Base-by-base conservation (phyloP, 2,113 vertebrate genomes). In the Triplophysa siluroides region DNA sequence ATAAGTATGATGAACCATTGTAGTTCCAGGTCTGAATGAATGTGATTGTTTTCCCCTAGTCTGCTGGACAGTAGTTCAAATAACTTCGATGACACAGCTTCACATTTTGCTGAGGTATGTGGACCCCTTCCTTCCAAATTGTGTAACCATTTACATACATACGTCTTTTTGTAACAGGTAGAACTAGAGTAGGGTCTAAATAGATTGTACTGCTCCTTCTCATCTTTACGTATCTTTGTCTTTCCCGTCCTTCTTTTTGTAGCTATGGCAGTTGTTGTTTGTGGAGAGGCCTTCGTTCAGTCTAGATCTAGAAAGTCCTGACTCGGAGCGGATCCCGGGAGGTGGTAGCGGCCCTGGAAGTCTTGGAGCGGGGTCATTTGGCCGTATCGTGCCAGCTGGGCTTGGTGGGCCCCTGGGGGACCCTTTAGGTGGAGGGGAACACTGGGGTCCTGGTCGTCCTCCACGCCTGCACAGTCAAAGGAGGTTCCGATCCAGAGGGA, bases 101-200 rank as follows among this genome's bases (percentile, higher is more conserved):
- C 95, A 84, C 95, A 96, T 85, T 98, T 98, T 85, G 93, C 96
- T 86, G 97, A 98, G 94, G 97, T 98, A 92, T 82, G 88, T 86
- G 56, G 61, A 75, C 2, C 62, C 66, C 7, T 75, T 52, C 4
- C 4, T 78, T 38, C 43, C 33, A 16, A 43, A 61, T 26, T 74
- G 54, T 43, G 50, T 54, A 71, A 18, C 24, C n/a, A 11, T 71
- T 33, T 18, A 56, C 18, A 2, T 56, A 19, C 18, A 56, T 19
- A 11, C 13, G 14, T 9, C 62, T 3, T 63, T 47, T 26, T 19
- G 61, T 14, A 50, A 50, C 21, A 13, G 1, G 33, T 23, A 74
- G 56, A 45, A 45, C 1, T 12, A 12, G 54, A 29, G 5, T 19
- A 47, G 0, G 29, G 65, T n/a, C 33, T 11, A 68, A 10, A 1